Base-by-base conservation (phyloP, 2,888 invertebrate species). In the Platycnemis pennipes region DNA sequence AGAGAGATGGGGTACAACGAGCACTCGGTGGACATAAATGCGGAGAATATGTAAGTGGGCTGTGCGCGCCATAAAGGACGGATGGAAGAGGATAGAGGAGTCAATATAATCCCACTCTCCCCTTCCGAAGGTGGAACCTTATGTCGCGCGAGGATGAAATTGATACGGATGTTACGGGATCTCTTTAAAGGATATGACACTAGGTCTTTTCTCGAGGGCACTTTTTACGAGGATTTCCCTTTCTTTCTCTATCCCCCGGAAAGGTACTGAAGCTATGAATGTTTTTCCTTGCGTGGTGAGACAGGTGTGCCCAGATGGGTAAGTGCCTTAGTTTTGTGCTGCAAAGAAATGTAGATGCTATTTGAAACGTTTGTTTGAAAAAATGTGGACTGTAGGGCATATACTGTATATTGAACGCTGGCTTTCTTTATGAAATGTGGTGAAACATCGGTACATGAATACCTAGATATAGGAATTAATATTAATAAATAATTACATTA, bases 101-200 rank as follows among this genome's bases (percentile, higher is more conserved):
- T 77, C 77, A 77, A 77, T 77, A 77, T 77, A 77, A 77, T 77
- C 37, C 37, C 37, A 2, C 31, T 19, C 19, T 7, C n/a, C 77
- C 37, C 37, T 37, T 26, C 77, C 37, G 13, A 37, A 37, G 37
- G 31, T 8, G 31, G 77, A 13, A 16, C 37, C 77, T 37, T 77
- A 77, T 16, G 37, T 77, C 77, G 37, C 77, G 77, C 31, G 77
- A 77, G 77, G 77, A 37, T 37, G 77, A 77, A 77, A 77, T 77
- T 77, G 77, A 77, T 77, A 37, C 77, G 77, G 77, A 77, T 77
- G 77, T 77, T 37, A 77, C 31, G 37, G 77, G 77, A 77, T 77
- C 77, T 77, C 77, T 77, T 77, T 77, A 11, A 37, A 37, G 77
- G 77, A 77, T 77, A 37, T 77, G 77, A 11, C 8, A 11, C 77